Evolutionary conservation across 2,113 vertebrate genomes (phyloP).

Genomic region (Proteles cristata): DNA sequence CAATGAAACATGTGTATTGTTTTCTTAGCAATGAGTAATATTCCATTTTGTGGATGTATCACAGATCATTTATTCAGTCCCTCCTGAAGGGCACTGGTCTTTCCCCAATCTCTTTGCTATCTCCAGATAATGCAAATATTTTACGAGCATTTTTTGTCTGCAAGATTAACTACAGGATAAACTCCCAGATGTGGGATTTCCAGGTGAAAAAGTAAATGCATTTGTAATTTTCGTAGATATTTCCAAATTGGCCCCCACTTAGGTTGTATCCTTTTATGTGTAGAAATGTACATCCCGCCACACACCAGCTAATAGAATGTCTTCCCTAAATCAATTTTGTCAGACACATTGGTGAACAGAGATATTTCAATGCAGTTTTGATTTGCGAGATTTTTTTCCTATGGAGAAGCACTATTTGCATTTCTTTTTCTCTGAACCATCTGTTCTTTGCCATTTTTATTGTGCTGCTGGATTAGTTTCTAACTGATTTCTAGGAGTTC

Average conservation of each 20-base stretch:
- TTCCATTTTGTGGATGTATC: neutral
- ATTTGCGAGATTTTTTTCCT: neutral
- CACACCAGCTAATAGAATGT: neutral
- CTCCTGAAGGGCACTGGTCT: neutral
- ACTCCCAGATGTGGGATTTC: neutral
- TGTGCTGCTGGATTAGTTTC: neutral
- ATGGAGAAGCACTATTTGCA: neutral
- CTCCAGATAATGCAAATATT: neutral
- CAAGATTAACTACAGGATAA: neutral
- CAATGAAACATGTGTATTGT: neutral
- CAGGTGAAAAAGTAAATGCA: neutral
- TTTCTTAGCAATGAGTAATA: neutral
- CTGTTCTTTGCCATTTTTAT: neutral
- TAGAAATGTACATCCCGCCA: neutral
- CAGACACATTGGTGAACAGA: neutral
- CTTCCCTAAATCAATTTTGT: neutral
- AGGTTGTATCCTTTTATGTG: neutral
- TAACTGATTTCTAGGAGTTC: neutral
- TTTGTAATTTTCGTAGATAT: neutral
- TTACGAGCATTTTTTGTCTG: neutral
- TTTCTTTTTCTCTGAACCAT: neutral
- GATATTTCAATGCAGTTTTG: neutral
- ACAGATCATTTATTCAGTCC: neutral
- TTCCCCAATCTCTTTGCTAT: neutral
- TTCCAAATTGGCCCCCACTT: neutral